Base-by-base conservation (phyloP, 2,113 vertebrate genomes). In the Sterrhoptilus dennistouni region DNA sequence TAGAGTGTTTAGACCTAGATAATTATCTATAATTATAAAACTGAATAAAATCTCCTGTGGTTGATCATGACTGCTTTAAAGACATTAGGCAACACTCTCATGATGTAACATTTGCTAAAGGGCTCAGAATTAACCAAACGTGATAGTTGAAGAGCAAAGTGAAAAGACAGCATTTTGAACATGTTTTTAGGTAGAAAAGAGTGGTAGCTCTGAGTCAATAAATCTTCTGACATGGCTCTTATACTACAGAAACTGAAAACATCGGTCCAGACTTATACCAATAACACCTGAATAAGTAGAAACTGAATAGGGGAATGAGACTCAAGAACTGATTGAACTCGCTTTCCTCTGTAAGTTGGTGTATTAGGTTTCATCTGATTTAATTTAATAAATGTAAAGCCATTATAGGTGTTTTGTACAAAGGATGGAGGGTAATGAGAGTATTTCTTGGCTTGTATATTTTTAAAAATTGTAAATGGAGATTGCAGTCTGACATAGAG, bases 401-500 rank as follows among this genome's bases (percentile, higher is more conserved):
- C 53, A 1, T 44, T 61, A 8, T 2, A 19, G 12, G 5, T 64
- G 33, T 36, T 24, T 42, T 9, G 12, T 60, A 47, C 14, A 72
- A 64, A 35, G 19, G 31, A 9, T n/a, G 20, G 18, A 36, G 40
- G 31, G 20, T 4, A 9, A 14, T 45, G 22, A 40, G 27, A 35
- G 6, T 38, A 15, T 49, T 53, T 84, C 31, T 47, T 40, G 22
- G 21, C 45, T 45, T 35, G 24, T 36, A 2, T 53, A 9, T 53
- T 22, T 87, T 31, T 6, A 4, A 47, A 71, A 60, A 47, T 25
- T 45, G 12, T 49, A 35, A 54, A 57, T 45, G 15, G 38, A 63
- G 66, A 36, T 44, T 9, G 25, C 38, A 27, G n/a, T 87, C 22
- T 61, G 17, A 17, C 0, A 0, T 12, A 15, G 12, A 31, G 7